These are phyloP conservation scores for Meda fulgida DNA, from an alignment of 2,797 vertebrate genomes.

Conservation along the genomic window DNA sequence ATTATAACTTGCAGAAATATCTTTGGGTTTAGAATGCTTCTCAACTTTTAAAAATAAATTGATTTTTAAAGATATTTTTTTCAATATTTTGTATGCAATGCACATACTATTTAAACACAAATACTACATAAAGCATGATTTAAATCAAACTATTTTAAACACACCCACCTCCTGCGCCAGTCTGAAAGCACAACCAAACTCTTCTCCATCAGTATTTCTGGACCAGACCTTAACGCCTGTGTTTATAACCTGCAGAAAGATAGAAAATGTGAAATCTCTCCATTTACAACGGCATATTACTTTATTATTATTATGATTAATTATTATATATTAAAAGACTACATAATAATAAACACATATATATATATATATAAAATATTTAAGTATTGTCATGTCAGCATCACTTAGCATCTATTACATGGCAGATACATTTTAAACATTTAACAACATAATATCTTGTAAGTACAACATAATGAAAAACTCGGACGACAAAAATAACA, in stretches of 20 bases:
- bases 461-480: too few relatives aligned
- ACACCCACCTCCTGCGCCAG: slow-evolving; percentile 91
- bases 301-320: not conserved
- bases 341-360: not conserved
- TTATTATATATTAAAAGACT: not conserved
- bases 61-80: not conserved
- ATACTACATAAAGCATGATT: not conserved
- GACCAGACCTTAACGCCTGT: slow-evolving; percentile 97
- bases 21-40: not conserved
- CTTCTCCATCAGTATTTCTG: slow-evolving; percentile 92
- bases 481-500: too few relatives aligned
- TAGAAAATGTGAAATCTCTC: not conserved
- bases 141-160: not conserved
- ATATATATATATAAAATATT: too few relatives aligned
- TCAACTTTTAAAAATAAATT: not conserved
- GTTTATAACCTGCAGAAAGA: slow-evolving; percentile 88
- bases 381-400: too few relatives aligned
- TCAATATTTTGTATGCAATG: not conserved
- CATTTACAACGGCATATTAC: not conserved
- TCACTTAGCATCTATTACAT: too few relatives aligned
- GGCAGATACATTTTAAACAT: too few relatives aligned
- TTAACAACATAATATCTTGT: too few relatives aligned
- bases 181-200: slow-evolving; percentile 95
- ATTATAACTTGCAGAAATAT: not conserved
- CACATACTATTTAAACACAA: not conserved